Conservation (phyloP, 1,140 invertebrate genomes). For the Pristionchus pacificus region DNA sequence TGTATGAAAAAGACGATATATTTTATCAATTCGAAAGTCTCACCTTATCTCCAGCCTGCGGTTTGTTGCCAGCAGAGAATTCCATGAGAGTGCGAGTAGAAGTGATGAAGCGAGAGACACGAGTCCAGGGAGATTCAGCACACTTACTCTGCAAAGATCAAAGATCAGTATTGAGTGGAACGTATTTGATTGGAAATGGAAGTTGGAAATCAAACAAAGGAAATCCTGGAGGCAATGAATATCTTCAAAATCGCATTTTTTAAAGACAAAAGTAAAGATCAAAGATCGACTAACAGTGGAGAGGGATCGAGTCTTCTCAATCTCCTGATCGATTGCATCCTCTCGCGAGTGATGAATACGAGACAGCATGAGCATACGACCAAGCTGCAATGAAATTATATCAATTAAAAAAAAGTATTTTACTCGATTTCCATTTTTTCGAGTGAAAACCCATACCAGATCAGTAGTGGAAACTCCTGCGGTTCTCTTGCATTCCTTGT, state of each 20-base stretch:
- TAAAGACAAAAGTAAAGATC: no score
- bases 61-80: conserved; percentile 86
- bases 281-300: conserved; percentile 51
- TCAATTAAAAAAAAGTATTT: no score
- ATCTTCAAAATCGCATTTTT: no score
- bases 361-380: conserved; percentile 85
- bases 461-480: conserved; percentile 89
- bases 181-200: no score
- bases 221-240: no score
- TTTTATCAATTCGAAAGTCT: no score
- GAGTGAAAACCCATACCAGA: no score
- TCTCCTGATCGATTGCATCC: conserved; percentile 56
- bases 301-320: conserved; percentile 46
- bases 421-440: no score
- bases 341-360: conserved; percentile 77
- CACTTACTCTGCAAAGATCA: conserved; percentile 75
- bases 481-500: conserved; percentile 76
- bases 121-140: conserved; percentile 88
- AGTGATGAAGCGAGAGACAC: conserved; percentile 92
- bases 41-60: conserved; percentile 76
- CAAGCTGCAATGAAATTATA: no score
- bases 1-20: no score
- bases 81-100: conserved; percentile 97
- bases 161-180: no score
- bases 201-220: no score